These are phyloP conservation scores for Anagyrus pseudococci DNA, from an alignment of 2,888 invertebrate species.

Conservation along the genomic window DNA sequence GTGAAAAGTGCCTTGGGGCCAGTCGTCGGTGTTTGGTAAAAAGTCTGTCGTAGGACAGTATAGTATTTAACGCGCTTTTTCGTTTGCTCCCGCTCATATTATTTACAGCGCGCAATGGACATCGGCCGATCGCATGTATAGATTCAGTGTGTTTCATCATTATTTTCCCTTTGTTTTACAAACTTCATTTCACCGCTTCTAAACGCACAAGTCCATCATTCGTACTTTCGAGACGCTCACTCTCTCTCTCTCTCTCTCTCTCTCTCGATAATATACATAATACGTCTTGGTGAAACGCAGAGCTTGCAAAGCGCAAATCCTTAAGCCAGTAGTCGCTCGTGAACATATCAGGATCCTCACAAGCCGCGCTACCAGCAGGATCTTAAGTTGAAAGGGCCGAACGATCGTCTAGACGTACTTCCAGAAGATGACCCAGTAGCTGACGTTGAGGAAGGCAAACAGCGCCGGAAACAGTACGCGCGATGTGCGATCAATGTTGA, in stretches of 20 bases:
- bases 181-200: too few relatives aligned
- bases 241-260: too few relatives aligned
- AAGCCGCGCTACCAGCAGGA: too few relatives aligned
- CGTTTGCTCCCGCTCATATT: neutral
- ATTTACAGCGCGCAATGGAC: neutral
- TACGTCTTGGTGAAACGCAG: neutral
- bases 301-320: neutral
- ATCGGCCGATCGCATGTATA: too few relatives aligned
- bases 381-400: neutral
- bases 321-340: too few relatives aligned
- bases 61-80: too few relatives aligned
- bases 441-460: conserved; percentile 72
- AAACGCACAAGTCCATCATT: neutral
- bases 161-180: neutral
- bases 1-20: neutral
- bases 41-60: neutral
- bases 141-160: neutral
- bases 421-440: conserved; percentile 78
- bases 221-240: too few relatives aligned
- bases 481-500: conserved; percentile 76
- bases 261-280: too few relatives aligned
- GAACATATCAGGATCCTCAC: too few relatives aligned
- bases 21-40: neutral
- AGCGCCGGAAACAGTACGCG: conserved; percentile 75
- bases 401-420: conserved; percentile 67